These are phyloP conservation scores for Gadus macrocephalus DNA, from an alignment of 2,113 vertebrate species.

Conservation along the genomic window DNA sequence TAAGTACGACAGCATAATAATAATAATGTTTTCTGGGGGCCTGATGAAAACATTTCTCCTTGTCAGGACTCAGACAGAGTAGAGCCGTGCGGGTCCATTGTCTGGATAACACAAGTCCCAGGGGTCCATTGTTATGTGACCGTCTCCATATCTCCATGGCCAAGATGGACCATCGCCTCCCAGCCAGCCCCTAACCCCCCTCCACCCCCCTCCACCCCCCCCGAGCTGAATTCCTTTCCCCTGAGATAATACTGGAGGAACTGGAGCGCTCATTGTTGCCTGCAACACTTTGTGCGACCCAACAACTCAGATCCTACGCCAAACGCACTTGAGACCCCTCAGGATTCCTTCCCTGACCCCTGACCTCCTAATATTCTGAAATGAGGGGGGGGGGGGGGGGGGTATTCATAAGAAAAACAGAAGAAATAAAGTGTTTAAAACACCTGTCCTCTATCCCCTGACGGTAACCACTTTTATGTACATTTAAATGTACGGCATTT, in stretches of 20 bases:
- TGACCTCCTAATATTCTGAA: conserved; percentile 45
- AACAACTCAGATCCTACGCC: conserved; percentile 33
- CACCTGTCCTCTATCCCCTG: neutral
- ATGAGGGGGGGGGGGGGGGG: conserved; percentile 25
- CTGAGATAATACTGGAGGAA: conserved; percentile 65
- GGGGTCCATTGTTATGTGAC: conserved; percentile 53
- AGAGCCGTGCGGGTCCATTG: conserved; percentile 49
- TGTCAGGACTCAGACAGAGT: conserved; percentile 33
- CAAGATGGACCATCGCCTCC: conserved; percentile 45
- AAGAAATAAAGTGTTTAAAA: conserved; percentile 2
- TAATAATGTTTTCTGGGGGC: neutral
- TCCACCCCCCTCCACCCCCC: conserved; percentile 46
- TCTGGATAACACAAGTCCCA: conserved; percentile 57
- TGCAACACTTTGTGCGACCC: conserved; percentile 54
- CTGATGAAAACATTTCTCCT: conserved; percentile 42
- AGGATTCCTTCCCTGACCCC: conserved; percentile 59
- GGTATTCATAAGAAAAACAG: too few species aligned
- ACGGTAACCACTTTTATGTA: too few species aligned
- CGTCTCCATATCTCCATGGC: conserved; percentile 42
- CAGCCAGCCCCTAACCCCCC: conserved; percentile 60
- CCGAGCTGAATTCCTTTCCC: conserved; percentile 68
- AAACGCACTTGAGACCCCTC: conserved; percentile 44
- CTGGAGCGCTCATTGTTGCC: conserved; percentile 61
- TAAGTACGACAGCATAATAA: neutral
- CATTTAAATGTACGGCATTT: too few species aligned